phyloP scores from a whole-genome alignment of 2,888 invertebrate species.

The Colostygia pectinataria region DNA sequence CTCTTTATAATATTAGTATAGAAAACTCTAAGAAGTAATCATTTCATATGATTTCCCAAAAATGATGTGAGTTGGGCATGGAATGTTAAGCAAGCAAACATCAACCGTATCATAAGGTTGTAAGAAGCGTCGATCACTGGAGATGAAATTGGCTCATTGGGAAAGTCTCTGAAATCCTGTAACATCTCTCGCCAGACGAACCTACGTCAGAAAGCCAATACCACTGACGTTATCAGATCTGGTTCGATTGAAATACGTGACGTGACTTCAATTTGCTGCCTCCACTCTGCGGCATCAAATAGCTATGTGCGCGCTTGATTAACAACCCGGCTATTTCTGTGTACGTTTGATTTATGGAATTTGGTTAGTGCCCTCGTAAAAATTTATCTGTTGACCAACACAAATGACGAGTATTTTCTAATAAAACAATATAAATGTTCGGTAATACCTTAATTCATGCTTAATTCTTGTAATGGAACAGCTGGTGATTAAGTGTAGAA shows the following conservation, averaged over 20 bases:
- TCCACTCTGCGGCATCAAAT: constrained; percentile 41
- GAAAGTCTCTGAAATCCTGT: constrained; percentile 4
- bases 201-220: constrained; percentile 43
- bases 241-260: constrained; percentile 75
- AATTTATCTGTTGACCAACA: constrained; percentile 22
- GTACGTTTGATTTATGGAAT: constrained; percentile 37
- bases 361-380: constrained; percentile 27
- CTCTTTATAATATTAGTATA: no score
- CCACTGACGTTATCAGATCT: constrained; percentile 53
- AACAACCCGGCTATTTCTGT: constrained; percentile 40
- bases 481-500: no score
- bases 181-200: constrained; percentile 24
- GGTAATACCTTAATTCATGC: background rate
- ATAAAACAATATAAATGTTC: background rate
- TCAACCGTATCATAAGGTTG: background rate
- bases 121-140: background rate
- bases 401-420: constrained; percentile 1
- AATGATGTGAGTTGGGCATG: no score
- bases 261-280: constrained; percentile 50
- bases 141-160: background rate
- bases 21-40: no score
- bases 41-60: no score
- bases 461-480: no score
- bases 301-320: constrained; percentile 50
- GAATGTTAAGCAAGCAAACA: background rate